Conservation (phyloP, 2,113 vertebrate species). For the Ictidomys tridecemlineatus region DNA sequence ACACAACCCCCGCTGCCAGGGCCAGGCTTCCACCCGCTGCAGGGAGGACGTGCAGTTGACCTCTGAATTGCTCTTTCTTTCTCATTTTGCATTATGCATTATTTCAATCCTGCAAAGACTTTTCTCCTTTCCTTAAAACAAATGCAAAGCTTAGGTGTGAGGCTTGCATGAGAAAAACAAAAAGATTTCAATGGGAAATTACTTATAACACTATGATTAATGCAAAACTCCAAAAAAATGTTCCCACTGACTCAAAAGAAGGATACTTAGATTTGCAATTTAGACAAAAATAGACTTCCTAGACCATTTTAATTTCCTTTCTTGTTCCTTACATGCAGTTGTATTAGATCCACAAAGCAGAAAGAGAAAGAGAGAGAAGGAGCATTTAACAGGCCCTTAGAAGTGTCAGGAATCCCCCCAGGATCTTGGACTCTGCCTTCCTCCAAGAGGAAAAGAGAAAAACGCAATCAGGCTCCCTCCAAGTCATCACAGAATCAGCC, state of each 20-base stretch:
- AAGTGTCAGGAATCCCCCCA: background rate
- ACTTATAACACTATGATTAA: background rate
- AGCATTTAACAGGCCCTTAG: background rate
- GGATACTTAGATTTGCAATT: slow-evolving; percentile 44
- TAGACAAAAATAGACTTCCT: slow-evolving; percentile 51
- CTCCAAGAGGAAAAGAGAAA: slow-evolving; percentile 18
- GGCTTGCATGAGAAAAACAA: background rate
- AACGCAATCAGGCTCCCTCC: background rate
- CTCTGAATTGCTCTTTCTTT: background rate
- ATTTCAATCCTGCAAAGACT: slow-evolving; percentile 21
- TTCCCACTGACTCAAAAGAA: background rate
- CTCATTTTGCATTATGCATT: background rate
- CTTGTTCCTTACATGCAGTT: background rate
- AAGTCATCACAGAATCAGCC: background rate
- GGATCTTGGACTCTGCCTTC: background rate
- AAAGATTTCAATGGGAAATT: slow-evolving; percentile 28
- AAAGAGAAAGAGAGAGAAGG: background rate
- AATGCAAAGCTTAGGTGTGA: slow-evolving; percentile 10
- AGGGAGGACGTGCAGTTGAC: background rate
- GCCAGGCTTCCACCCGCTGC: background rate
- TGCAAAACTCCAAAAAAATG: background rate
- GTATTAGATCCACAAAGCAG: background rate
- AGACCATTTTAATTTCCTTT: background rate
- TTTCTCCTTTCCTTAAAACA: slow-evolving; percentile 50
- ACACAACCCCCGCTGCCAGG: background rate